Evolutionary conservation across 1,140 invertebrate genomes (phyloP).

Genomic region (Bombus terrestris): DNA sequence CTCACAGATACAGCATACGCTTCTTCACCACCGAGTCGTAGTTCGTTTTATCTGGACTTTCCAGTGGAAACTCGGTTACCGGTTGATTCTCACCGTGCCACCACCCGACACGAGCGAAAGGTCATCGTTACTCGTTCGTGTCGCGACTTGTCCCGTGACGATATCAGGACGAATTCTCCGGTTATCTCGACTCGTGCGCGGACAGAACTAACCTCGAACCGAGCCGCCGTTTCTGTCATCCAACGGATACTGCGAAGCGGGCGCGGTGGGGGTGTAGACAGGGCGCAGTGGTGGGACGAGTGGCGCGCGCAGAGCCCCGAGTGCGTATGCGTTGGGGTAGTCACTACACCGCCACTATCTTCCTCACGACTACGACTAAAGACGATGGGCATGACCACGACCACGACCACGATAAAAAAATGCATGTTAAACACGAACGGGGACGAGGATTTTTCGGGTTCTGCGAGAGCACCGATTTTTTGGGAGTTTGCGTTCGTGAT

Average conservation of each 20-base stretch:
- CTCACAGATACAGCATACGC: not conserved
- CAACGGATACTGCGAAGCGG: not conserved
- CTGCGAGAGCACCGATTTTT: conserved; percentile 26
- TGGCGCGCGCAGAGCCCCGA: conserved; percentile 38
- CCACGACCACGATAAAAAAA: not conserved
- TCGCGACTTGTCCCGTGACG: conserved; percentile 21
- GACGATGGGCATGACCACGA: not conserved
- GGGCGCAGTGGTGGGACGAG: not conserved
- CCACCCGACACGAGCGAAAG: conserved; percentile 43
- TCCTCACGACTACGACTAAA: not conserved
- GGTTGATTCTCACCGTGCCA: conserved; percentile 52
- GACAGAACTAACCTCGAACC: conserved; percentile 61
- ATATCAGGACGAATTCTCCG: conserved; percentile 13
- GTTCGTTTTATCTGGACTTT: conserved; percentile 18
- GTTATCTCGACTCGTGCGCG: conserved; percentile 57
- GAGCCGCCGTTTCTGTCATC: conserved; percentile 44
- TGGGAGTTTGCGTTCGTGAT: not conserved
- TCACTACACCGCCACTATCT: not conserved
- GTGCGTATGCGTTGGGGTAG: conserved; percentile 47
- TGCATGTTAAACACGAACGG: not conserved
- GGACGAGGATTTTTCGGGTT: conserved; percentile 17
- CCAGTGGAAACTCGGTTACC: conserved; percentile 35
- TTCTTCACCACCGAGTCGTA: not conserved
- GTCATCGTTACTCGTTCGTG: conserved; percentile 50
- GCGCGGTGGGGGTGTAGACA: conserved; percentile 8